These are phyloP conservation scores for Phenacoccus solenopsis DNA, from an alignment of 1,140 invertebrate genomes.

Conservation along the genomic window DNA sequence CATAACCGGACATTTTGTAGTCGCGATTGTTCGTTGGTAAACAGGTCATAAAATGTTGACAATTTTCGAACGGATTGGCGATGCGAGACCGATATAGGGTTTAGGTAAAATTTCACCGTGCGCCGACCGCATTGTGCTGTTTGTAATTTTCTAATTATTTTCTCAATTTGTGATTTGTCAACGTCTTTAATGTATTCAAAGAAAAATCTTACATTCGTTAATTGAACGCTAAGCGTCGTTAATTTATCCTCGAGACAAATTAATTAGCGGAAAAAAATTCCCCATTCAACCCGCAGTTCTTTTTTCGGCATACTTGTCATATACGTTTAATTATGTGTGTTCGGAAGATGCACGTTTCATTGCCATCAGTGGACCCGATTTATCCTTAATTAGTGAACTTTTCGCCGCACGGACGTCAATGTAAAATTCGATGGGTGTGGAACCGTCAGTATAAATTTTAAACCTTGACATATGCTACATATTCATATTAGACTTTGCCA, in stretches of 20 bases:
- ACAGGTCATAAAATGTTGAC: not conserved
- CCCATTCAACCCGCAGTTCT: not conserved
- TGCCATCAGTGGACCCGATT: not conserved
- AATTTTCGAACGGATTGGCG: not conserved
- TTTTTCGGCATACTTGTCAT: not conserved
- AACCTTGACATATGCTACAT: not conserved
- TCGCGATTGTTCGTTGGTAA: not conserved
- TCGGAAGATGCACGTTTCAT: not conserved
- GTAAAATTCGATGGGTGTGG: no score
- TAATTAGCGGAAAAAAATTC: not conserved
- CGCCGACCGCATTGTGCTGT: no score
- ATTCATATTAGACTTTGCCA: not conserved
- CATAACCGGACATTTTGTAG: not conserved
- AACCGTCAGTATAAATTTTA: not conserved
- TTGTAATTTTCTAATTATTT: no score
- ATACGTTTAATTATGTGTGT: not conserved
- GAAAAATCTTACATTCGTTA: not conserved
- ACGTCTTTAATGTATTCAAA: not conserved
- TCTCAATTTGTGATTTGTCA: no score
- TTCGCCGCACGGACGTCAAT: not conserved
- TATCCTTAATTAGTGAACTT: not conserved
- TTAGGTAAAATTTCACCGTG: no score
- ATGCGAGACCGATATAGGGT: not conserved
- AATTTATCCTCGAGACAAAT: not conserved
- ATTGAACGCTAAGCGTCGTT: not conserved